phyloP scores from a whole-genome alignment of 2,113 vertebrate species.

The Rhabdornis inornatus region DNA sequence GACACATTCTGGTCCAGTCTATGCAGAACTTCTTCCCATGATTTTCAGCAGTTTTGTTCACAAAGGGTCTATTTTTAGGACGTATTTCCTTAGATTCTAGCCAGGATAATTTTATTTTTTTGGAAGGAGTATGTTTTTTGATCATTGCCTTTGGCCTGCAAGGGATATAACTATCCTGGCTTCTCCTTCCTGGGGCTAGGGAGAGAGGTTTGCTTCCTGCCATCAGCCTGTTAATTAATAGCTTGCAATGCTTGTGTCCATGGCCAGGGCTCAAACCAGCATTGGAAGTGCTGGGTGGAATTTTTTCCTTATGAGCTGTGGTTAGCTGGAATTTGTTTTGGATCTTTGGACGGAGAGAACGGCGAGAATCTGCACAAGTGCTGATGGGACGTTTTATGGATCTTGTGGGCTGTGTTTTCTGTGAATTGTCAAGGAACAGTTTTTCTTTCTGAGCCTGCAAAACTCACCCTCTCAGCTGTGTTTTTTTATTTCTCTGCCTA shows the following conservation, averaged over 20 bases:
- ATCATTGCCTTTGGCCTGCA: background rate
- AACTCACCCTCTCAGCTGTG: background rate
- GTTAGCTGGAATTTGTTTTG: conserved; percentile 21
- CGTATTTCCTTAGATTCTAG: background rate
- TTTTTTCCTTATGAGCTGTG: background rate
- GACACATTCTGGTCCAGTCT: background rate
- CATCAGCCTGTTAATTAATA: background rate
- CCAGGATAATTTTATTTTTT: background rate
- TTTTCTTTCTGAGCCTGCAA: background rate
- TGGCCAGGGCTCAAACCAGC: background rate
- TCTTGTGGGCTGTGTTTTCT: background rate
- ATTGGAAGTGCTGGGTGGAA: background rate
- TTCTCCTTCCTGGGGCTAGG: background rate
- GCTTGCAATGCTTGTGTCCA: background rate
- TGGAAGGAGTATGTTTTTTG: background rate
- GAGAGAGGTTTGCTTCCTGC: background rate
- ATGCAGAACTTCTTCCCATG: background rate
- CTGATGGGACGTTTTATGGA: background rate
- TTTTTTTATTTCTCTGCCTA: background rate
- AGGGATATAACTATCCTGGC: background rate
- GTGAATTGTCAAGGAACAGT: background rate
- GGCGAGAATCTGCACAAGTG: background rate
- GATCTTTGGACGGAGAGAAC: background rate
- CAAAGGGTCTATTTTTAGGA: background rate
- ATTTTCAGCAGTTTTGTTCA: background rate